Percentiles rank a stretch among this genome's conserved stretches.
These are phyloP conservation scores for Epicauta chinensis DNA, from an alignment of 1,140 invertebrate species.

Conservation along the genomic window DNA sequence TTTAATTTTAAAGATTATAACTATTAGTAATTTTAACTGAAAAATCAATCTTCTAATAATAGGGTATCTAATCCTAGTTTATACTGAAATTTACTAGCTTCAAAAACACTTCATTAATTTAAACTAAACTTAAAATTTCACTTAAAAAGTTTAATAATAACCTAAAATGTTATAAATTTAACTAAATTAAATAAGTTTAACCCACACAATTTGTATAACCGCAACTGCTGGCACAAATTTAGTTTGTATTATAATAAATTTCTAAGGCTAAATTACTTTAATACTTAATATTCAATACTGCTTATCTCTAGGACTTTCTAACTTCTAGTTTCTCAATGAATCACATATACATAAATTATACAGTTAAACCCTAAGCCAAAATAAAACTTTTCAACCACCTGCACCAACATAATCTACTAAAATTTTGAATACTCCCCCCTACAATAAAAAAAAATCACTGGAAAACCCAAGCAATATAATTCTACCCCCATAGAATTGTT, in stretches of 20 bases:
- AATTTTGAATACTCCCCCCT: too few relatives aligned
- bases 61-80: conserved; percentile 63
- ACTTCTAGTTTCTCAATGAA: too few relatives aligned
- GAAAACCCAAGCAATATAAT: too few relatives aligned
- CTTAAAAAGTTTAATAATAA: conserved; percentile 37
- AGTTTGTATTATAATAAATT: conserved; percentile 39
- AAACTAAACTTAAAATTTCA: conserved; percentile 39
- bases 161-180: conserved; percentile 28
- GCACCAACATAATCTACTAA: too few relatives aligned
- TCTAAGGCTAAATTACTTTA: conserved; percentile 35
- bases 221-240: conserved; percentile 53
- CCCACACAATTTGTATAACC: conserved; percentile 45
- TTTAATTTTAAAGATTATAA: conserved; percentile 49
- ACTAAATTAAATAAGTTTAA: conserved; percentile 27
- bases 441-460: too few relatives aligned
- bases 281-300: conserved; percentile 33
- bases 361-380: too few relatives aligned
- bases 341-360: too few relatives aligned
- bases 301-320: background rate
- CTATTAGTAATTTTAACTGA: conserved; percentile 45
- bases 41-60: conserved; percentile 47
- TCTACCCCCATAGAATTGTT: too few relatives aligned
- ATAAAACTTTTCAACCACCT: too few relatives aligned
- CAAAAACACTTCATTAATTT: conserved; percentile 35
- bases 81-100: conserved; percentile 37